Conservation (phyloP, 2,888 invertebrate species). For the Drosophila eohydei region DNA sequence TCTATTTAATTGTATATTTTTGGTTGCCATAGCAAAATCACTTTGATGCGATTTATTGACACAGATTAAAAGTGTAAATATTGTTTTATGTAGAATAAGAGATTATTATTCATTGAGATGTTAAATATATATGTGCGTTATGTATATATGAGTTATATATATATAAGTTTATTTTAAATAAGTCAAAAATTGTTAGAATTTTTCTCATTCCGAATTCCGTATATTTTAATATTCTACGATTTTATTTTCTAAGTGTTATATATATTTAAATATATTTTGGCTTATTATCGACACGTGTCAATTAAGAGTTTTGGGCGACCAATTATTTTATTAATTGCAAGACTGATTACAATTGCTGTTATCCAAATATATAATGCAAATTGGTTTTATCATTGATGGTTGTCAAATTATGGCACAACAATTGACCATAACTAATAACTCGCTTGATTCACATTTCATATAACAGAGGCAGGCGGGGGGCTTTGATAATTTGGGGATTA, state of each 20-base stretch:
- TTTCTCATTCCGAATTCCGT: neutral
- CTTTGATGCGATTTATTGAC: conserved; percentile 31
- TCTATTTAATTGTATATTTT: conserved; percentile 57
- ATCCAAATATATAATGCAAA: conserved; percentile 15
- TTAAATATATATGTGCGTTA: too few species aligned
- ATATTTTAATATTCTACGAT: neutral
- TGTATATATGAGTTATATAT: too few species aligned
- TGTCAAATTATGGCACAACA: conserved; percentile 14
- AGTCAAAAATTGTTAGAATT: too few species aligned
- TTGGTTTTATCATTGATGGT: neutral
- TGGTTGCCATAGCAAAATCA: conserved; percentile 44
- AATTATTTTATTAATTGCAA: conserved; percentile 17
- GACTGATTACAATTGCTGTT: conserved; percentile 14
- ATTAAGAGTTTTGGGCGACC: neutral
- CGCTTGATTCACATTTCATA: conserved; percentile 9
- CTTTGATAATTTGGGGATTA: conserved; percentile 28
- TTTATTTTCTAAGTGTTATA: neutral
- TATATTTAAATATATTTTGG: neutral
- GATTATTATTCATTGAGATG: neutral
- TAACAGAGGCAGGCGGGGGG: neutral
- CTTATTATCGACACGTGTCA: conserved; percentile 16
- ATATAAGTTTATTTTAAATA: too few species aligned
- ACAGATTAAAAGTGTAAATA: conserved; percentile 33
- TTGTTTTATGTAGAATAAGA: neutral
- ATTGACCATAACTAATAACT: conserved; percentile 36